phyloP scores from a whole-genome alignment of 2,888 invertebrate species.

The Ormyrus labotus region DNA sequence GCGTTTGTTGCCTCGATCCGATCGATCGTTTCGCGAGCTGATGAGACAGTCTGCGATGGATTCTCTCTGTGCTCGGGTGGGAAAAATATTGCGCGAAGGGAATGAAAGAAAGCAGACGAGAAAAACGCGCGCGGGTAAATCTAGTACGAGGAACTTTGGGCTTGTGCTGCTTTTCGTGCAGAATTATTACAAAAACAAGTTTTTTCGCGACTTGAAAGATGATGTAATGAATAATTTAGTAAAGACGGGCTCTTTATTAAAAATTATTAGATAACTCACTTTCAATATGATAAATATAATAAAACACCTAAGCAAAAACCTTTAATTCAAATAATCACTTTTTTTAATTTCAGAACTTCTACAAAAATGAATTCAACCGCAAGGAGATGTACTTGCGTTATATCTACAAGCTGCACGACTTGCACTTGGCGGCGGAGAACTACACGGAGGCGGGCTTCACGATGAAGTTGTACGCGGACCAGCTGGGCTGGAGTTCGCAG shows the following conservation, averaged over 20 bases:
- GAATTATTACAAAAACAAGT: conserved; percentile 46
- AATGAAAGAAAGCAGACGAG: neutral
- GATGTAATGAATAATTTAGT: conserved; percentile 26
- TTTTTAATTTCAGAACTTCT: conserved; percentile 85
- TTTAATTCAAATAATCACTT: neutral
- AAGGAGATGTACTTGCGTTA: conserved; percentile 97
- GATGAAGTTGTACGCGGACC: conserved; percentile 94
- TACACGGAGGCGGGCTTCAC: conserved; percentile 97
- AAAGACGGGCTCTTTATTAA: neutral
- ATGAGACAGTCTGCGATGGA: conserved; percentile 45
- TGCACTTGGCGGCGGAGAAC: conserved; percentile 94
- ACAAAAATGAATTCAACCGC: conserved; percentile 95
- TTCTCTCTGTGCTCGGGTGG: conserved; percentile 33
- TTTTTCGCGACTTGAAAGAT: neutral
- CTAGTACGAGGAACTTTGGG: conserved; percentile 32
- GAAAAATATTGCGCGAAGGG: conserved; percentile 36
- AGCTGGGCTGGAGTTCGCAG: conserved; percentile 88
- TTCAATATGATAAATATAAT: neutral
- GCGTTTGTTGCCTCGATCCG: conserved; percentile 2
- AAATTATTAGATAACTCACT: no score
- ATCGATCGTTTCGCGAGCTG: neutral
- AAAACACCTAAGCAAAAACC: neutral
- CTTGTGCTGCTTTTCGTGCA: conserved; percentile 43
- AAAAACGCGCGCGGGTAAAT: neutral
- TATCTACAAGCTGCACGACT: conserved; percentile 94